Evolutionary conservation across 2,888 invertebrate genomes (phyloP), one percentile per base, ranked within the genome.

Genomic region (Hirtodrosophila histrioides): DNA sequence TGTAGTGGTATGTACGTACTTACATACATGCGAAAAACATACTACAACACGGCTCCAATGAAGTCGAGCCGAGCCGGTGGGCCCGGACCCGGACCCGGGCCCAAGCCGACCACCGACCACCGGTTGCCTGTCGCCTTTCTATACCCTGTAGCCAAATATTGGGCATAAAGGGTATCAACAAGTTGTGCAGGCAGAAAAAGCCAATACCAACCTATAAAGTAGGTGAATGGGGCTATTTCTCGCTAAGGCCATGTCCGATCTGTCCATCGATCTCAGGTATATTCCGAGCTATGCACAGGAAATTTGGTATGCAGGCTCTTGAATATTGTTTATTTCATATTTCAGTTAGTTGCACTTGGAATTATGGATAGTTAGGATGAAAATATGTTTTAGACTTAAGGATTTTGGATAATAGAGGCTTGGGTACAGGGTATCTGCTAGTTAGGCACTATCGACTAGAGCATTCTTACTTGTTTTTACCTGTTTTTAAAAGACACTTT

Each of bases 401-500:
- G 17, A 17, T 17, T 17, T 17, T 2, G 17, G 17, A 17, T 17
- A 17, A 17, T 17, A 17, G 1, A 17, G 17, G 17, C 17, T 17
- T 17, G 17, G 23, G 24, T 9, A 10, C 49, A 57, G 63, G 69
- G 68, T 69, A 69, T 69, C 3, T 31, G n/a, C 0, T 17, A 10
- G 46, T 58, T 50, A 39, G 24, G 64, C 37, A 41, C 9, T n/a
- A 37, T 44, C 17, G 53, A 56, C 63, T 61, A 60, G 53, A 71
- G 64, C 46, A 64, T 58, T 69, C 54, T 69, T 64, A 64, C 64
- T 61, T 64, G 57, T 68, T 69, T 75, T 84, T 70, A 71, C 78
- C 71, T 70, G 76, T 72, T 78, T 80, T 66, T 64, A 78, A 71
- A 86, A 81, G 73, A 75, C 71, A 83, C 74, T 85, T 82, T 79